Evolutionary conservation across 2,888 invertebrate genomes (phyloP), one percentile per base, ranked within the genome.

Genomic region (Brachylomia viminalis): DNA sequence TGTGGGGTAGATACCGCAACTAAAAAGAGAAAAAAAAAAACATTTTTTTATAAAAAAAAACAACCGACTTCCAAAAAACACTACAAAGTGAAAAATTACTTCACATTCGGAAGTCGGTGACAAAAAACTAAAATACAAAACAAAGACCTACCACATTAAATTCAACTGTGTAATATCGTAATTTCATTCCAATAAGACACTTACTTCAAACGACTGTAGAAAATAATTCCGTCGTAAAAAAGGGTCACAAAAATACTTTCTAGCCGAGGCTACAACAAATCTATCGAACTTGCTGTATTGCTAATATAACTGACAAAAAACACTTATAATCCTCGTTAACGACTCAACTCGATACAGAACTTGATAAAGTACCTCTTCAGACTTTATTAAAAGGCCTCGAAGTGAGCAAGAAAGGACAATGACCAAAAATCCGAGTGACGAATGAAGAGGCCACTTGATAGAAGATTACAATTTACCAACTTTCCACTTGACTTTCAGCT

Each of bases 401-500:
- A 82, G 69, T 77, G 83, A 77, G 54, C 83, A 72, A 72, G 64
- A 72, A 72, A 83, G 77, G 83, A 78, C 80, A 78, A 78, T 79
- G 82, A 42, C 75, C 69, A 74, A 85, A 81, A 82, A 76, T 73
- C 79, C 72, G 78, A 88, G 81, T 86, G 87, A 80, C 77, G 77
- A 86, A 75, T 85, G 77, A 65, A 87, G 80, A 79, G 82, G 77
- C 64, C 78, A 70, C 83, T 88, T 83, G 80, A 79, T 61, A 77
- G 84, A 80, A 89, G 80, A 89, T 88, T 89, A 89, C 89, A 89
- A 87, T 87, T 89, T 83, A 86, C 86, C 72, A 86, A 89, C 84
- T 85, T 80, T 83, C 83, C 82, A 85, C 89, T 89, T 77, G 86
- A 84, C 84, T 86, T 83, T 86, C 83, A 82, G 79, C 75, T 83